These are phyloP conservation scores for Rissa tridactyla DNA, from an alignment of 2,113 vertebrate genomes.

Conservation along the genomic window DNA sequence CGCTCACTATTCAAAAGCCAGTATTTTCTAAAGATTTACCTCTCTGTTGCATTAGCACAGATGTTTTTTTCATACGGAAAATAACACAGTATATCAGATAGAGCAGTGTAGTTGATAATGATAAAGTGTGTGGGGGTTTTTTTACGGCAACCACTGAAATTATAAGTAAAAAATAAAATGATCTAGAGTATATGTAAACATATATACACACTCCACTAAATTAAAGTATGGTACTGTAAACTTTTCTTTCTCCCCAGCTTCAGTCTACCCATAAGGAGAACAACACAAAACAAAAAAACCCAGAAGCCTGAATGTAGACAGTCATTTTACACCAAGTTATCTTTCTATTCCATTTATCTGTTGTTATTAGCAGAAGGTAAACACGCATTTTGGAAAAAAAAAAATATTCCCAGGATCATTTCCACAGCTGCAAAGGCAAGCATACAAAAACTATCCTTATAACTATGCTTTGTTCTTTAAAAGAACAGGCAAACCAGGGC, in stretches of 20 bases:
- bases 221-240: not conserved
- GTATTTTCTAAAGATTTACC: not conserved
- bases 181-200: not conserved
- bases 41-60: not conserved
- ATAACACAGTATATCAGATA: not conserved
- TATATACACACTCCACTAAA: not conserved
- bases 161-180: not conserved
- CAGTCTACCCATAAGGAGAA: not conserved
- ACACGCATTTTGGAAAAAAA: not conserved
- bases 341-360: not conserved
- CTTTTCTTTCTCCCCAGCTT: not conserved
- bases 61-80: not conserved
- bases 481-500: not conserved
- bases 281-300: not conserved
- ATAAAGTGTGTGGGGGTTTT: rapidly evolving
- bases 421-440: not conserved
- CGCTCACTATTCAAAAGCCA: not conserved
- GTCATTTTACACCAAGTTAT: not conserved
- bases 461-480: not conserved
- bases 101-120: not conserved
- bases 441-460: not conserved
- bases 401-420: not conserved
- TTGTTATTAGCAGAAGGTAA: not conserved
- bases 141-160: not conserved
- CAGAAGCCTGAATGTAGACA: not conserved